Percentiles rank a stretch among this genome's conserved stretches.
phyloP scores from a whole-genome alignment of 2,888 invertebrate genomes.

The Zonitis immaculata region DNA sequence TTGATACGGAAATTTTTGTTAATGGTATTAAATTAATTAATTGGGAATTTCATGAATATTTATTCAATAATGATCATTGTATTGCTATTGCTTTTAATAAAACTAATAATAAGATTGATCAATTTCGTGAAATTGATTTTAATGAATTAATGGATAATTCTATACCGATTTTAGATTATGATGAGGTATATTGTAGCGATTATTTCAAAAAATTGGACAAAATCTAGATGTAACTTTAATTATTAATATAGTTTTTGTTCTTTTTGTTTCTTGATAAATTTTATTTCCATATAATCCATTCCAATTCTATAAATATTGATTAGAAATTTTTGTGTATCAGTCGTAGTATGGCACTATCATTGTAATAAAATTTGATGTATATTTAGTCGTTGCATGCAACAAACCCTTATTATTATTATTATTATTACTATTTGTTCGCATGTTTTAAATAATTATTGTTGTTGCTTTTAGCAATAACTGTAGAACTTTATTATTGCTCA shows the following conservation, averaged over 20 bases:
- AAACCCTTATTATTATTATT: too few relatives aligned
- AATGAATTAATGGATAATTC: slow-evolving; percentile 57
- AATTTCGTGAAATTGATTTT: slow-evolving; percentile 57
- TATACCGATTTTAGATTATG: slow-evolving; percentile 50
- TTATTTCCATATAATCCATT: slow-evolving; percentile 15
- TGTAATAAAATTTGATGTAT: too few relatives aligned
- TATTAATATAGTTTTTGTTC: too few relatives aligned
- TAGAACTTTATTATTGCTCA: too few relatives aligned
- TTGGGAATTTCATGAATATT: slow-evolving; percentile 82
- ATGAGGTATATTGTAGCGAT: slow-evolving; percentile 53
- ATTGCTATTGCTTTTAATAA: slow-evolving; percentile 66
- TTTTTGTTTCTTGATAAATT: too few relatives aligned
- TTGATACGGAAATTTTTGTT: slow-evolving; percentile 64
- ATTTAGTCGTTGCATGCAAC: too few relatives aligned
- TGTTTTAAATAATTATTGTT: too few relatives aligned
- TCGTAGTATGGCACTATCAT: slow-evolving; percentile 22
- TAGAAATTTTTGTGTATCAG: slow-evolving; percentile 11
- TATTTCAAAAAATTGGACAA: slow-evolving; percentile 57
- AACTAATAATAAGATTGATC: slow-evolving; percentile 19
- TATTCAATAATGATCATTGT: slow-evolving; percentile 71
- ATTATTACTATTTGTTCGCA: too few relatives aligned
- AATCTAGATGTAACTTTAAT: too few relatives aligned
- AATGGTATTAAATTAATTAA: slow-evolving; percentile 53
- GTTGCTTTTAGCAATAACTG: too few relatives aligned
- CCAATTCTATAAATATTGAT: not conserved